Base-by-base conservation (phyloP, 2,888 invertebrate species). In the Ormyrus thymus region DNA sequence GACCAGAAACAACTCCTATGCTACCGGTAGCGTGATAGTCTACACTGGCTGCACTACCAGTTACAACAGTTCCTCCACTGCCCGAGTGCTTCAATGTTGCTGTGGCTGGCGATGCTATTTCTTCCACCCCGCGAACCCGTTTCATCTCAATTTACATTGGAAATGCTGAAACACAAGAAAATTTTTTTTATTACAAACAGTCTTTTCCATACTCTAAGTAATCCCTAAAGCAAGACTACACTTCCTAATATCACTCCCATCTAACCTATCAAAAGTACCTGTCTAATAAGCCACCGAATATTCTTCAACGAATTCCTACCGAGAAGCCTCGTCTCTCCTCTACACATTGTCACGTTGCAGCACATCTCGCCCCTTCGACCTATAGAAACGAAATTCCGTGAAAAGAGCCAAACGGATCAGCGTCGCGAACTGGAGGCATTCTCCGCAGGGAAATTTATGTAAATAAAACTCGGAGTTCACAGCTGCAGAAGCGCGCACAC, bases 91-190 rank as follows among this genome's bases (percentile, higher is more conserved):
- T 91, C 84, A 93, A 86, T 89, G 92, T 91, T 61, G 91, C 89
- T 75, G 91, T 89, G 77, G 91, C 89, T 79, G 87, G 87, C 85
- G 89, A 88, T 87, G 86, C 82, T 87, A 89, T 87, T 83, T 90
- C 89, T 85, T 90, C 89, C 88, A 88, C 88, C 89, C 89, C 89
- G 77, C 89, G 89, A 87, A 88, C 89, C 88, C 93, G 93, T 92
- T 93, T 93, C 93, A 93, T 93, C 91, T 92, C 93, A 92, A 92
- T 92, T 93, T 90, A 93, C 92, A 92, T 93, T 91, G 91, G 91
- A 90, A 90, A 90, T 90, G 90, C 92, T 92, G 90, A 45, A 90
- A 91, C 8, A 61, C 8, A 29, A 29, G 29, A 29, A 29, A 29
- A 61, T 58, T 58, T 29, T 6, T 5, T 11, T 4, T 58, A 43